Conservation (phyloP, 53 echinoderm and acorn worm genomes). For the Pentamera pediparva region DNA sequence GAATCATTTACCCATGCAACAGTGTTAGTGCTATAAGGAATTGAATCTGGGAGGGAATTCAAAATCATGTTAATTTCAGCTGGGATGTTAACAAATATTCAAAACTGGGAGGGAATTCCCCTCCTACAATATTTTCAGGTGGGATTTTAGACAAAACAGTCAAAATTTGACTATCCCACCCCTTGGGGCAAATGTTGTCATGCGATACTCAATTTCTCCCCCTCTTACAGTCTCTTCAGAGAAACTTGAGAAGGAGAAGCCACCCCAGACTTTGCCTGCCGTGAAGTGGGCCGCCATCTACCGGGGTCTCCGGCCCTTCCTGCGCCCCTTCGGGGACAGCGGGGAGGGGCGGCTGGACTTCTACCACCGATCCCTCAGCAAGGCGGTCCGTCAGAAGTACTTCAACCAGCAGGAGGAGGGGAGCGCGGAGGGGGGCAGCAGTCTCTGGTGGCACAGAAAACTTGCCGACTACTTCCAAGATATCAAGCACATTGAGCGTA, state of each 20-base stretch:
- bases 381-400: constrained; percentile 50
- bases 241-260: constrained; percentile 38
- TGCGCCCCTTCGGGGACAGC: constrained; percentile 92
- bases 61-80: no score
- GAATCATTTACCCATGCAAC: no score
- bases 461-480: constrained; percentile 84
- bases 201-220: background rate
- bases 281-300: constrained; percentile 83
- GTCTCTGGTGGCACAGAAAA: constrained; percentile 69
- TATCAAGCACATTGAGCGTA: constrained; percentile 75
- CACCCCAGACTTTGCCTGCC: constrained; percentile 56
- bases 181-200: no score
- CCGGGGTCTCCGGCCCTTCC: constrained; percentile 76
- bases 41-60: no score
- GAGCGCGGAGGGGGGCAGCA: constrained; percentile 26
- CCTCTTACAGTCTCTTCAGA: constrained; percentile 25
- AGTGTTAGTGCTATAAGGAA: no score
- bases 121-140: no score
- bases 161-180: no score
- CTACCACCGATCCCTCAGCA: constrained; percentile 84
- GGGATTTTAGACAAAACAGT: no score
- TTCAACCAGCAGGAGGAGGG: constrained; percentile 33
- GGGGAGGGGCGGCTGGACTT: constrained; percentile 85
- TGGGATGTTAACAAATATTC: no score
- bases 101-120: no score